Conservation (phyloP, 2,113 vertebrate species). For the Aramus guarauna region DNA sequence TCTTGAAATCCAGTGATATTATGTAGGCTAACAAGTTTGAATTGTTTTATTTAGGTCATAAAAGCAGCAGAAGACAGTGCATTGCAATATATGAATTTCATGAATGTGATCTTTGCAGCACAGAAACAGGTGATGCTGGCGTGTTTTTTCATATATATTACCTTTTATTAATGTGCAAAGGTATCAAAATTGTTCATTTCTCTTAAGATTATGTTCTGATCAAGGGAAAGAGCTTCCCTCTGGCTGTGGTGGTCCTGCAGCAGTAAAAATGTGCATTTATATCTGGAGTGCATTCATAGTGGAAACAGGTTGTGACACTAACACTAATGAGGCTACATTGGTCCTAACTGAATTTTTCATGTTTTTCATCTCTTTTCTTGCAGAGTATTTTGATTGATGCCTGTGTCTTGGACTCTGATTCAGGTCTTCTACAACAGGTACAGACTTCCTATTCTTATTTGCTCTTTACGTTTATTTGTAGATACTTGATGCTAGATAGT, state of each 20-base stretch:
- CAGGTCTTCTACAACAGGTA: constrained; percentile 96
- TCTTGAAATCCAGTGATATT: neutral
- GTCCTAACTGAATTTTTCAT: neutral
- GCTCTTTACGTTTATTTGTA: neutral
- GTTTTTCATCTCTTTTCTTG: neutral
- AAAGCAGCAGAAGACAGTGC: constrained; percentile 95
- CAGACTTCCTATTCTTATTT: neutral
- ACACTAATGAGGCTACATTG: neutral
- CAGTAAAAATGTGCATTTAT: neutral
- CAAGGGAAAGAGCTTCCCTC: neutral
- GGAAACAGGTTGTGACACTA: neutral
- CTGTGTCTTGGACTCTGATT: constrained; percentile 91
- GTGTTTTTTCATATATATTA: neutral
- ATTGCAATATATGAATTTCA: constrained; percentile 97
- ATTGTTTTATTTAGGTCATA: constrained; percentile 81
- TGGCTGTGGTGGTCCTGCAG: neutral
- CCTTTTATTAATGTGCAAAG: neutral
- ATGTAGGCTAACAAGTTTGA: neutral
- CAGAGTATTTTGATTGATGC: constrained; percentile 95
- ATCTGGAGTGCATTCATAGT: neutral
- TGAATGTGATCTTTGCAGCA: constrained; percentile 97
- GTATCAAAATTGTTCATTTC: neutral
- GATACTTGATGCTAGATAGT: neutral
- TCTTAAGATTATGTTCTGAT: neutral
- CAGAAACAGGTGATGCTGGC: constrained; percentile 87